phyloP scores from a whole-genome alignment of 2,113 vertebrate species.

The Toxotes chatareus region DNA sequence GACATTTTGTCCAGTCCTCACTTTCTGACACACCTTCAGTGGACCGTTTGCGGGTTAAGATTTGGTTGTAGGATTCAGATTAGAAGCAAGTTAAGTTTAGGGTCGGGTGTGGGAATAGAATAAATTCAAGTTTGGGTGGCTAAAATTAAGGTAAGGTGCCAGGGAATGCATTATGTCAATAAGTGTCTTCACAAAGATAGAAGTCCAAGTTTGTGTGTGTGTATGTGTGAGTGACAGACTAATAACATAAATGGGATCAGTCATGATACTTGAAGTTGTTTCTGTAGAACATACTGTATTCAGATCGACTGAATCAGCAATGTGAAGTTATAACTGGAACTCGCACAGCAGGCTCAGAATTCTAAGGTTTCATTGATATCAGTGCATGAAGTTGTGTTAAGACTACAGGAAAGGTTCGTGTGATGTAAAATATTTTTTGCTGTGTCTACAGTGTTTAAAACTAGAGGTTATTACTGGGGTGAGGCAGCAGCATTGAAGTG shows the following conservation, averaged over 20 bases:
- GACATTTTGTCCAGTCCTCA: too few species aligned
- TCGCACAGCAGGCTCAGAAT: constrained; percentile 23
- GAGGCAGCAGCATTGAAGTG: constrained; percentile 80
- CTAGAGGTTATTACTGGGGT: constrained; percentile 85
- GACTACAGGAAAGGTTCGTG: constrained; percentile 37
- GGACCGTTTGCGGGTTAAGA: too few species aligned
- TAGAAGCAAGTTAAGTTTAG: too few species aligned
- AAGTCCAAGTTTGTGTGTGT: not conserved
- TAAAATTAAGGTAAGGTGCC: too few species aligned
- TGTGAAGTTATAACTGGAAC: constrained; percentile 27
- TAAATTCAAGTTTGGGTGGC: too few species aligned
- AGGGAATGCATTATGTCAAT: too few species aligned
- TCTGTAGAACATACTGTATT: constrained; percentile 80
- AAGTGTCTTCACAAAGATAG: too few species aligned
- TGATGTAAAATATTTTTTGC: constrained; percentile 54
- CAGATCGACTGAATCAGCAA: constrained; percentile 44
- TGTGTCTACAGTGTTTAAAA: constrained; percentile 80
- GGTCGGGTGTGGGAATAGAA: too few species aligned
- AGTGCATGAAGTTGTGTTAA: constrained; percentile 44
- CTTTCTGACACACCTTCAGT: too few species aligned
- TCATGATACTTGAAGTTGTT: constrained; percentile 91
- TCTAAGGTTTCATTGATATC: constrained; percentile 31
- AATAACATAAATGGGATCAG: constrained; percentile 85
- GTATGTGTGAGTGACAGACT: constrained; percentile 63
- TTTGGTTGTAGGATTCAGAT: too few species aligned